phyloP scores from a whole-genome alignment of 2,888 invertebrate species.

The Imbricaverruca yamaguchii region DNA sequence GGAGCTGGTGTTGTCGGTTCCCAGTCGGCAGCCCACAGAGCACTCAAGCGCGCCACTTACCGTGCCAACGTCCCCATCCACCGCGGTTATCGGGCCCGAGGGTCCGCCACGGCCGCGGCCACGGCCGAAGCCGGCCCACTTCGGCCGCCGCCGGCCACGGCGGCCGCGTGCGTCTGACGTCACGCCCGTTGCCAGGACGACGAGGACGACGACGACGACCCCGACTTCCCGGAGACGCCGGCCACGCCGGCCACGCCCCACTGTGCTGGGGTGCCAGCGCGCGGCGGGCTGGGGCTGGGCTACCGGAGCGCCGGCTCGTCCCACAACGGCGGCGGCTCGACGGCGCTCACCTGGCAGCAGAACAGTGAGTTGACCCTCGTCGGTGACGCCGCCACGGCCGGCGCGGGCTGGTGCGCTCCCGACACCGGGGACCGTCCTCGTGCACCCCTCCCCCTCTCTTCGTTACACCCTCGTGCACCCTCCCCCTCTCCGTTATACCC shows the following conservation, averaged over 20 bases:
- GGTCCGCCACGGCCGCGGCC: too few species aligned
- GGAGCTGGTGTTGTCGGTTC: too few species aligned
- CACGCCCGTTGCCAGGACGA: conserved; percentile 42
- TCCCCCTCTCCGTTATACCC: too few species aligned
- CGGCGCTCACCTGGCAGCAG: background rate
- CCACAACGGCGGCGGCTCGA: background rate
- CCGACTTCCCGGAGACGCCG: conserved; percentile 36
- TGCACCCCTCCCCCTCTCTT: too few species aligned
- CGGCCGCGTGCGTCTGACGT: conserved; percentile 5
- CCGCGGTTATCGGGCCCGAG: too few species aligned
- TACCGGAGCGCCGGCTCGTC: conserved; percentile 21
- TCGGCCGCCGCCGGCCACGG: too few species aligned
- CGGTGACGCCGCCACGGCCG: background rate
- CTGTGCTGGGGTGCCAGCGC: conserved; percentile 32
- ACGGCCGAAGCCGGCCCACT: too few species aligned
- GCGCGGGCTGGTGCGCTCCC: conserved; percentile 37
- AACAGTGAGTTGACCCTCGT: background rate
- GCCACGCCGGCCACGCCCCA: conserved; percentile 35
- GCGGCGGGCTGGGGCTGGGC: conserved; percentile 40
- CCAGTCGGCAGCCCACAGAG: too few species aligned
- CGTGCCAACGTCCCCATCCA: too few species aligned
- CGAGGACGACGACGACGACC: conserved; percentile 48
- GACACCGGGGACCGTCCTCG: too few species aligned
- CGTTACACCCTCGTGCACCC: too few species aligned
- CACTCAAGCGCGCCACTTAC: too few species aligned